phyloP scores from a whole-genome alignment of 1,140 invertebrate species.

The Himalopsyche phryganea region DNA sequence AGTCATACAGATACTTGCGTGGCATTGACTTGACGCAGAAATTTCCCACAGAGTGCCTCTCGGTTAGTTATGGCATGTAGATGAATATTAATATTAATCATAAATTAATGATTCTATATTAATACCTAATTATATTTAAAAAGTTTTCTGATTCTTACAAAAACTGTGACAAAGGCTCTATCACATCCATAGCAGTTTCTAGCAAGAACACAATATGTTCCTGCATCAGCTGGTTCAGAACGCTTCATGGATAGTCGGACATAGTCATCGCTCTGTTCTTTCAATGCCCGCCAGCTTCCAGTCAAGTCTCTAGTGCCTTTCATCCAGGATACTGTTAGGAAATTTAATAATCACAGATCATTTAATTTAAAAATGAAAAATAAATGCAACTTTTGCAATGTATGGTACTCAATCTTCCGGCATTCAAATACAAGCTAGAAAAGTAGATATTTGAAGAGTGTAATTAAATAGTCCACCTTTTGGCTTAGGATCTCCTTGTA shows the following conservation, averaged over 20 bases:
- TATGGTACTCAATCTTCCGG: no score
- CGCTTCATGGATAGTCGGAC: slow-evolving; percentile 84
- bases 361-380: slow-evolving; percentile 10
- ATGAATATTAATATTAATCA: no score
- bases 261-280: slow-evolving; percentile 80
- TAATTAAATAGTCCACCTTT: slow-evolving; percentile 56
- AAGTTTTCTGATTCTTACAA: slow-evolving; percentile 38
- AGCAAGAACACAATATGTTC: slow-evolving; percentile 90
- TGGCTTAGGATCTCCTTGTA: slow-evolving; percentile 76
- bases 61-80: no score
- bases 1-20: no score
- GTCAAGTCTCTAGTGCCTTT: slow-evolving; percentile 82
- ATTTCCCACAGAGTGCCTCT: no score
- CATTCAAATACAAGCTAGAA: no score
- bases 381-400: no score
- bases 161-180: slow-evolving; percentile 76
- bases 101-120: no score
- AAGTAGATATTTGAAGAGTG: neutral
- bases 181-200: slow-evolving; percentile 88
- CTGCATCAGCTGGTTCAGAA: slow-evolving; percentile 79
- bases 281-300: slow-evolving; percentile 68
- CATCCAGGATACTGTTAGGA: slow-evolving; percentile 73
- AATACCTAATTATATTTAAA: no score
- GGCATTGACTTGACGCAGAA: no score
- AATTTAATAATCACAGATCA: slow-evolving; percentile 17